Evolutionary conservation across 1,140 invertebrate species (phyloP), one percentile per base, ranked within the genome.

Genomic region (Lordiphosa collinella): DNA sequence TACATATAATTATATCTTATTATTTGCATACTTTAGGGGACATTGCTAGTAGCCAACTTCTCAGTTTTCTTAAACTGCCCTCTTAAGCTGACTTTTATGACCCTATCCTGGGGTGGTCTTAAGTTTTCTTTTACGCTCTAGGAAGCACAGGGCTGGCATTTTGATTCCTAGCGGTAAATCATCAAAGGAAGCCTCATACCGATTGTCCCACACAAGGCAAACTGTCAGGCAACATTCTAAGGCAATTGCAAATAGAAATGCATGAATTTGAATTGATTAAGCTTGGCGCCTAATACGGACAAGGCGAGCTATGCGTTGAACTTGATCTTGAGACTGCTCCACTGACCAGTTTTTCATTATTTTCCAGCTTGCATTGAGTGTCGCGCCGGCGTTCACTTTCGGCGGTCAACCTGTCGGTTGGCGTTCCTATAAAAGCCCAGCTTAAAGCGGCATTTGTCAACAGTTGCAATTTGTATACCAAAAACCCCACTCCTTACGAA

Each of bases 321-420:
- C 78, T 84, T 84, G 78, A 84, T 84, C 78, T 84, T 84, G 75
- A 79, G 75, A 66, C 59, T 41, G 51, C 44, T 37, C 65, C 46
- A 59, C 49, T 38, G 65, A 76, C 76, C 72, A 84, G 76, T 84
- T 84, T 84, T 78, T 59, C 36, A 69, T 59, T 48, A 56, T 29
- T 29, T 37, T 29, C 50, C 59, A 36, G 72, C 61, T 82, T 65
- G 63, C 76, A 82, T 82, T 82, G 76, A 82, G 72, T 25, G 34
- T 32, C 9, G 9, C 50, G 12, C 50, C 34, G 5, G 75, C 71
- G 72, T 67, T 76, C 59, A 84, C 76, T 78, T 82, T 82, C 74
- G 56, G 61, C 66, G 59, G 48, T 60, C 56, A 66, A 44, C 60
- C 34, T 34, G 71, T 66, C 40, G 38, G 35, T 22, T 22, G 25